A percentile compares a stretch with the other conserved stretches of the same genome.
phyloP scores from a whole-genome alignment of 2,888 invertebrate genomes.

The Agrochola lota region DNA sequence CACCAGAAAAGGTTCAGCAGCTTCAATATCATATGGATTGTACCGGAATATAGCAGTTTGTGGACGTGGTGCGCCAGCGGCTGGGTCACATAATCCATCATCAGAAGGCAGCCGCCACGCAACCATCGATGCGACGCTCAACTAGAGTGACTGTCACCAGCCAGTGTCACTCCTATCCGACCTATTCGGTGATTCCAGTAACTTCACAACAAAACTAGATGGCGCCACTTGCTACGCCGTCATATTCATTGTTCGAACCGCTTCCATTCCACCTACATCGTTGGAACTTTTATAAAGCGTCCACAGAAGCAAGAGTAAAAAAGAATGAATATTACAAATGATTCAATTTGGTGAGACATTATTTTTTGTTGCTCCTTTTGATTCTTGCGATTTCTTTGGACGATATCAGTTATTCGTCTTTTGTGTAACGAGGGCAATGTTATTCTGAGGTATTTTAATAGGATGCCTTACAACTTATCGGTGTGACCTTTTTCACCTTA shows the following conservation, averaged over 20 bases:
- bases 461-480: conserved; percentile 44
- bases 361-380: conserved; percentile 83
- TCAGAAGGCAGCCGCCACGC: background rate
- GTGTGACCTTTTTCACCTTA: conserved; percentile 29
- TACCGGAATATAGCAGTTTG: background rate
- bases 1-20: too few species aligned
- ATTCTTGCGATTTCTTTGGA: conserved; percentile 79
- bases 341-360: conserved; percentile 86
- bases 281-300: conserved; percentile 72
- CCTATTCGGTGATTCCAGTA: background rate
- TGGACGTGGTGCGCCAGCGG: background rate
- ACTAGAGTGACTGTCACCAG: background rate
- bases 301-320: conserved; percentile 81
- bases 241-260: background rate
- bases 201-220: background rate
- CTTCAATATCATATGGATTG: background rate
- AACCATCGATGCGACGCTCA: background rate
- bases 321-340: conserved; percentile 88
- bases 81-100: background rate
- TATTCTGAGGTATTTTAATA: conserved; percentile 72
- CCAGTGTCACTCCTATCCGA: background rate
- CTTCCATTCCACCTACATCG: conserved; percentile 63
- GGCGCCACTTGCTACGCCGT: background rate
- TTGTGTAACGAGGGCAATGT: conserved; percentile 78
- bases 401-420: conserved; percentile 81